Conservation (phyloP, 37 sponge, comb jelly and placozoan species). For the Mnemiopsis leidyi region DNA sequence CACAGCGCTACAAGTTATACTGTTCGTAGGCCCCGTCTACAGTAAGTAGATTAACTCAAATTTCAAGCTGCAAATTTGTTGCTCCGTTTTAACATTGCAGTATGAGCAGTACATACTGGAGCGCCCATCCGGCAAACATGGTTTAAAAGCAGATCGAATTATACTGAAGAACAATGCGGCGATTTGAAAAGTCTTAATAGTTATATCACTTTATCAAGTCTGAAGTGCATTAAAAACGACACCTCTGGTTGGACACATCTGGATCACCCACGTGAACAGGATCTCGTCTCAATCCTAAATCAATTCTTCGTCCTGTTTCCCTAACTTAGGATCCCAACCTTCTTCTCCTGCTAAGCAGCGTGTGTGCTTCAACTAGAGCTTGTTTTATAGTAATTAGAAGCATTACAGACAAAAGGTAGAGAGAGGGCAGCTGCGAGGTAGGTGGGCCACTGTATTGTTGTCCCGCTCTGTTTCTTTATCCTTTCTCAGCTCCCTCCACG, state of each 20-base stretch:
- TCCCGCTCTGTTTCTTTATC: not conserved
- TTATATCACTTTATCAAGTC: slow-evolving; percentile 7
- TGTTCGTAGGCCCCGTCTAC: too few species aligned
- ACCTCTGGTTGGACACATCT: not conserved
- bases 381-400: not conserved
- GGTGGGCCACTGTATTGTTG: not conserved
- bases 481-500: not conserved
- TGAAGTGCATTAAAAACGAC: not conserved
- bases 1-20: too few species aligned
- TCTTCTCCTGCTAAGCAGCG: not conserved
- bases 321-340: too few species aligned
- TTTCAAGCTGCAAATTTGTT: too few species aligned
- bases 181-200: not conserved
- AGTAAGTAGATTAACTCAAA: too few species aligned
- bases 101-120: not conserved
- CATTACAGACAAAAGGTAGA: not conserved
- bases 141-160: not conserved
- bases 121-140: not conserved
- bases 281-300: not conserved
- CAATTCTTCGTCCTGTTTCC: too few species aligned
- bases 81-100: too few species aligned
- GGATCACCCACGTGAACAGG: not conserved
- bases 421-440: not conserved
- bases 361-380: not conserved
- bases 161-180: not conserved